Percentiles rank a stretch among this genome's conserved stretches.
Conservation (phyloP, 2,113 vertebrate species). For the Aldabrachelys gigantea region DNA sequence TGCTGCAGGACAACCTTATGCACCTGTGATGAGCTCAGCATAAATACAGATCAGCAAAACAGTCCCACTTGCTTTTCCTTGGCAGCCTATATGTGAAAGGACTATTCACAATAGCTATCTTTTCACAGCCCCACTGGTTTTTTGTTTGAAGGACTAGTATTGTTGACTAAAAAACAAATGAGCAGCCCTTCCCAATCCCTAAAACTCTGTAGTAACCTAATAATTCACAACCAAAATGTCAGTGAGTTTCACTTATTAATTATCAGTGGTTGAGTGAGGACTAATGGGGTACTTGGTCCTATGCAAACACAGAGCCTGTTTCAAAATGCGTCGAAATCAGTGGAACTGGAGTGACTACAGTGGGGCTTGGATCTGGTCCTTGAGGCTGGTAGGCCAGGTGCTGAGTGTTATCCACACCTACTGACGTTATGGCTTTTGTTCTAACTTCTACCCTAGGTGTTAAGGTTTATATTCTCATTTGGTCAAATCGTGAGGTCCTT, state of each 20-base stretch:
- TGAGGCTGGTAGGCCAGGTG: neutral
- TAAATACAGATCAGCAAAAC: neutral
- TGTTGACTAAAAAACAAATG: neutral
- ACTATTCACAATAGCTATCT: neutral
- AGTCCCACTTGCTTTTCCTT: neutral
- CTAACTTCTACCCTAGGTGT: neutral
- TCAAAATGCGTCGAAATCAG: neutral
- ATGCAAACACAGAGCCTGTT: neutral
- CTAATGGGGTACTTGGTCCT: neutral
- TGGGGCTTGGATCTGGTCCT: neutral
- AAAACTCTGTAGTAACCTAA: neutral
- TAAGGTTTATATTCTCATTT: neutral
- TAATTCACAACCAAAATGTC: neutral
- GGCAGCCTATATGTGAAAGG: neutral
- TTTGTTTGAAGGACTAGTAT: neutral
- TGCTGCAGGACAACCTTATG: neutral
- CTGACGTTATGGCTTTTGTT: neutral
- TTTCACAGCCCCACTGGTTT: neutral
- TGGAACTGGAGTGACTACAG: neutral
- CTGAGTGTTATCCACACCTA: neutral
- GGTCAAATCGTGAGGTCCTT: neutral
- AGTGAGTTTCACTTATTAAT: neutral
- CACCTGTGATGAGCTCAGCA: neutral
- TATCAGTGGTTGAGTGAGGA: neutral
- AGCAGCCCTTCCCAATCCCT: neutral